Percentiles rank a stretch among this genome's conserved stretches.
These are phyloP conservation scores for Muntiacus reevesi DNA, from an alignment of 2,113 vertebrate species.

Conservation along the genomic window DNA sequence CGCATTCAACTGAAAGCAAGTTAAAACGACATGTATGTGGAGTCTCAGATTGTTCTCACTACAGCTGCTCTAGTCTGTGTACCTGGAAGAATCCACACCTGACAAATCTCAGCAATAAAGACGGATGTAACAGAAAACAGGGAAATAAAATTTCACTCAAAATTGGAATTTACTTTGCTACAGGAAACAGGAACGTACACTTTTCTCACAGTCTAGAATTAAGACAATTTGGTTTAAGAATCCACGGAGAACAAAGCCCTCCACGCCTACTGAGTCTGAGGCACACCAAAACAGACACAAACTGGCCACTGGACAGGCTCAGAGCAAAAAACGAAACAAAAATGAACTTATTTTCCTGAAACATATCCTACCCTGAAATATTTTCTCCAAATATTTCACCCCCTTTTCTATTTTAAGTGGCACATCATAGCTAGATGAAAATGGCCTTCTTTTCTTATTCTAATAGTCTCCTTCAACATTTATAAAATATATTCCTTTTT, in stretches of 20 bases:
- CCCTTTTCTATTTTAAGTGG: slow-evolving; percentile 66
- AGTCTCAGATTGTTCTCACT: not conserved
- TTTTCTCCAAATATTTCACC: slow-evolving; percentile 75
- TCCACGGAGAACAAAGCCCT: slow-evolving; percentile 79
- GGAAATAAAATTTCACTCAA: slow-evolving; percentile 82
- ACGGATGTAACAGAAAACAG: slow-evolving; percentile 80
- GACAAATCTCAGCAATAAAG: slow-evolving; percentile 77
- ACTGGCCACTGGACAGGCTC: slow-evolving; percentile 75
- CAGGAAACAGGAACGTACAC: slow-evolving; percentile 81
- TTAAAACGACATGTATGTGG: not conserved
- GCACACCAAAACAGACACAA: slow-evolving; percentile 82
- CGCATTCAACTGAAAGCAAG: not conserved
- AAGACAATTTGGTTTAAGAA: slow-evolving; percentile 80
- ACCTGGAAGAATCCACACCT: slow-evolving; percentile 71
- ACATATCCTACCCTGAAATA: slow-evolving; percentile 76
- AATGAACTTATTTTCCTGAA: slow-evolving; percentile 75
- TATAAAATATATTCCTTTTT: slow-evolving; percentile 49
- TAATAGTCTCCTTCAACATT: slow-evolving; percentile 6
- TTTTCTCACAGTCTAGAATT: slow-evolving; percentile 79
- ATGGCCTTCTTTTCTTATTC: slow-evolving; percentile 29
- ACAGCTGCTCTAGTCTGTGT: slow-evolving; percentile 73
- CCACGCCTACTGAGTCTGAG: slow-evolving; percentile 68
- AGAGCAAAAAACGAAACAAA: slow-evolving; percentile 77
- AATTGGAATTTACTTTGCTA: slow-evolving; percentile 80
- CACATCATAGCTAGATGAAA: slow-evolving; percentile 65